Base-by-base conservation (phyloP, 2,888 invertebrate genomes). In the Drosophila recens region DNA sequence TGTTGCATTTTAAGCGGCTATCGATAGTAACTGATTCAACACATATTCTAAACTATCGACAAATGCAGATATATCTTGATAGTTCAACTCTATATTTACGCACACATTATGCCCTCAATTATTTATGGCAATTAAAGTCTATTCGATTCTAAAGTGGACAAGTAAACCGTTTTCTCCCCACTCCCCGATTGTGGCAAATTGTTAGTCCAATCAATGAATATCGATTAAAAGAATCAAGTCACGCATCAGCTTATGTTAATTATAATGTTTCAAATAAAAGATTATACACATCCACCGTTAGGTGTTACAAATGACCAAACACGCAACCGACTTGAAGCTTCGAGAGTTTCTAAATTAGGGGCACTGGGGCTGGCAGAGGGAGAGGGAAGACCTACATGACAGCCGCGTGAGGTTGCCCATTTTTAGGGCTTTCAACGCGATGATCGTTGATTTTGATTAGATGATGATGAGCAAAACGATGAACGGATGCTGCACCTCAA, bases 281-380 rank as follows among this genome's bases (percentile, higher is more conserved):
- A 86, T 84, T 88, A 75, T 80, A 85, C 72, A 82, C 74, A 88
- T 88, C 75, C 72, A 81, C 87, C 82, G 81, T 88, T 88, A 83
- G 85, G 85, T 85, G 85, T 88, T 87, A 84, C 85, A 86, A 88
- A 88, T 82, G 76, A 87, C 80, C 83, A 77, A 79, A 73, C 83
- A 88, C 80, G 83, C 83, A 72, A 80, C 36, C 27, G 15, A 49
- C 42, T 54, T 30, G 30, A 23, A 20, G 11, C 6, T 30, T 13
- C 0, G 8, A 8, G 13, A 2, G 8, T 0, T 10, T 17, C 23
- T 4, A 17, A 11, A 13, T 13, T 20, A 13, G 10, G 20, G 17
- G 6, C 11, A 15, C 4, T 13, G 13, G 46, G 34, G 2, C n/a
- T 38, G 17, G 27, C 33, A 3, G 15, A 38, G 13, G 1, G 9